phyloP scores from a whole-genome alignment of 2,888 invertebrate species.

The Brassicogethes aeneus region DNA sequence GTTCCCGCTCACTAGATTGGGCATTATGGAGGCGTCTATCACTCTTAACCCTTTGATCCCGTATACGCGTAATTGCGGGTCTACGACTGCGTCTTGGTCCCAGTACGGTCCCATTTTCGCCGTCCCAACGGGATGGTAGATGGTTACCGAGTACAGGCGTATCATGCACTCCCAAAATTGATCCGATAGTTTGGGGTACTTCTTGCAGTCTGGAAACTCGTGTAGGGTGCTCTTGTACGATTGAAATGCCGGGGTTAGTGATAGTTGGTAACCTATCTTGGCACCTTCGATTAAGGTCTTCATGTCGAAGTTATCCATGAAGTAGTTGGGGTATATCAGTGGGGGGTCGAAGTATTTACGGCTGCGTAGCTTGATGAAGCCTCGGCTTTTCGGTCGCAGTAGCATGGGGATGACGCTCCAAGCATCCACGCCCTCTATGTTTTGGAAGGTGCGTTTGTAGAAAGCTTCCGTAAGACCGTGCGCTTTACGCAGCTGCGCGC shows the following conservation, averaged over 20 bases:
- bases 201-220: constrained; percentile 69
- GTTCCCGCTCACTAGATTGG: constrained; percentile 74
- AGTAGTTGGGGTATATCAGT: constrained; percentile 85
- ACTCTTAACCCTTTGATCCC: constrained; percentile 72
- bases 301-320: constrained; percentile 70
- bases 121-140: constrained; percentile 76
- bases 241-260: constrained; percentile 68
- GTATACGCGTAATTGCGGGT: constrained; percentile 68
- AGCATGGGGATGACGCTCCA: constrained; percentile 82
- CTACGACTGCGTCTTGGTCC: constrained; percentile 77
- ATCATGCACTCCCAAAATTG: constrained; percentile 85
- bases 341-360: constrained; percentile 83
- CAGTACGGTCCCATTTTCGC: constrained; percentile 85
- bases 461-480: constrained; percentile 69
- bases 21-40: constrained; percentile 82
- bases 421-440: constrained; percentile 66
- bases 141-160: constrained; percentile 69
- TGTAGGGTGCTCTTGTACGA: constrained; percentile 64
- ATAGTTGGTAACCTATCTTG: constrained; percentile 74
- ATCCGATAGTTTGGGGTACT: constrained; percentile 60
- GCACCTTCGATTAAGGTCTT: constrained; percentile 76
- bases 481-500: constrained; percentile 69
- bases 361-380: constrained; percentile 68
- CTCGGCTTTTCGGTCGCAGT: constrained; percentile 75
- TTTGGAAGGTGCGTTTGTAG: constrained; percentile 64